phyloP scores from a whole-genome alignment of 2,797 vertebrate species.

The Molothrus ater region DNA sequence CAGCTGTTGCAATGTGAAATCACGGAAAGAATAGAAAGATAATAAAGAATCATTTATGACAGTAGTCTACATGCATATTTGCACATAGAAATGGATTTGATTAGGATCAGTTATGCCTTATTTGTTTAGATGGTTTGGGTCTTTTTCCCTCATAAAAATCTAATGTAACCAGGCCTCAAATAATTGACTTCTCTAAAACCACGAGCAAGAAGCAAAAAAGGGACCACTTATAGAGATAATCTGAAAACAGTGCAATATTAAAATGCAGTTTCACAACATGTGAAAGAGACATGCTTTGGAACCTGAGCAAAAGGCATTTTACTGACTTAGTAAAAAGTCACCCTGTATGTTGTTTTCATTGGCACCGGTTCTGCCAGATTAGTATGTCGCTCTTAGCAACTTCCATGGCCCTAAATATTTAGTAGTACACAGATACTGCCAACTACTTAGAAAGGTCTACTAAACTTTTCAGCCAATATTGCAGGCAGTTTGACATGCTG shows the following conservation, averaged over 20 bases:
- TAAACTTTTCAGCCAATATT: constrained; percentile 60
- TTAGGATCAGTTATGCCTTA: constrained; percentile 5
- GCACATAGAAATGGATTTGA: background rate
- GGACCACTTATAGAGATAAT: constrained; percentile 64
- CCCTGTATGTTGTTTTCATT: constrained; percentile 62
- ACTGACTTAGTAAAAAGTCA: constrained; percentile 68
- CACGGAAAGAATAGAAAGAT: background rate
- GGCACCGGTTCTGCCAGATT: constrained; percentile 62
- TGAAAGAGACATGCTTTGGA: constrained; percentile 74
- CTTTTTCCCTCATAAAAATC: background rate
- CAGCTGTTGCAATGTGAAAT: background rate
- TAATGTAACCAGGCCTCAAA: constrained; percentile 20
- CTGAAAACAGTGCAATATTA: constrained; percentile 77
- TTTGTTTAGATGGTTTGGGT: background rate
- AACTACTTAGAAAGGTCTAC: constrained; percentile 52
- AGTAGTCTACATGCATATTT: background rate
- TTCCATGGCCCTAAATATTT: constrained; percentile 56
- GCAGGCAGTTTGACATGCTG: constrained; percentile 62
- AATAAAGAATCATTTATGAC: background rate
- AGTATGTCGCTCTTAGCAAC: constrained; percentile 57
- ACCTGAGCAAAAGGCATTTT: constrained; percentile 79
- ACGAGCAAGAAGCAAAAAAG: background rate
- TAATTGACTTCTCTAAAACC: constrained; percentile 15
- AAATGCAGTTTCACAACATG: constrained; percentile 69
- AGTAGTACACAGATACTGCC: constrained; percentile 56